These are phyloP conservation scores for Lottia scabra DNA, from an alignment of 2,888 invertebrate genomes.

Conservation along the genomic window DNA sequence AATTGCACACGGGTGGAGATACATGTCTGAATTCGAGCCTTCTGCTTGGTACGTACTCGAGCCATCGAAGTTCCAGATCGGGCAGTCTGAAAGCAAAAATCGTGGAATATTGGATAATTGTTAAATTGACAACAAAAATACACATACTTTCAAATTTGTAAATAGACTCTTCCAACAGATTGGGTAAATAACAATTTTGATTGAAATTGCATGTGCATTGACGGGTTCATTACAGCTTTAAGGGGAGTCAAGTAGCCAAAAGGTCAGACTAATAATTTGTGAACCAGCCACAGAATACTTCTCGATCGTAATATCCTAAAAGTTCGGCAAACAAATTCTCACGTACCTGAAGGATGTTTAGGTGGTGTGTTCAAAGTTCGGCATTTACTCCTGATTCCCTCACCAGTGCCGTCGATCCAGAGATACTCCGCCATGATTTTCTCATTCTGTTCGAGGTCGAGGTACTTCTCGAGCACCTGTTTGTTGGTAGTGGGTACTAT, in stretches of 20 bases:
- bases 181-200: too few species aligned
- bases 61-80: conserved; percentile 72
- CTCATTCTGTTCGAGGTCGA: conserved; percentile 47
- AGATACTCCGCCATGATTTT: conserved; percentile 63
- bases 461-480: conserved; percentile 41
- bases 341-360: conserved; percentile 49
- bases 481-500: conserved; percentile 39
- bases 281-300: too few species aligned
- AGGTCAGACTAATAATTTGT: too few species aligned
- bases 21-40: conserved; percentile 79
- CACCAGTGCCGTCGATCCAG: conserved; percentile 68
- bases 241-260: too few species aligned
- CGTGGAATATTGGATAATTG: not conserved
- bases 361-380: conserved; percentile 59
- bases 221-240: too few species aligned
- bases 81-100: conserved; percentile 62
- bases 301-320: too few species aligned
- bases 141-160: too few species aligned
- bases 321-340: not conserved
- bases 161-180: too few species aligned
- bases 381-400: conserved; percentile 63
- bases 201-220: too few species aligned
- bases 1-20: conserved; percentile 81
- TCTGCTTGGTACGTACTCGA: conserved; percentile 71
- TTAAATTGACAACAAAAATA: too few species aligned